Evolutionary conservation across 2,888 invertebrate species (phyloP).

Genomic region (Baccha elongata): DNA sequence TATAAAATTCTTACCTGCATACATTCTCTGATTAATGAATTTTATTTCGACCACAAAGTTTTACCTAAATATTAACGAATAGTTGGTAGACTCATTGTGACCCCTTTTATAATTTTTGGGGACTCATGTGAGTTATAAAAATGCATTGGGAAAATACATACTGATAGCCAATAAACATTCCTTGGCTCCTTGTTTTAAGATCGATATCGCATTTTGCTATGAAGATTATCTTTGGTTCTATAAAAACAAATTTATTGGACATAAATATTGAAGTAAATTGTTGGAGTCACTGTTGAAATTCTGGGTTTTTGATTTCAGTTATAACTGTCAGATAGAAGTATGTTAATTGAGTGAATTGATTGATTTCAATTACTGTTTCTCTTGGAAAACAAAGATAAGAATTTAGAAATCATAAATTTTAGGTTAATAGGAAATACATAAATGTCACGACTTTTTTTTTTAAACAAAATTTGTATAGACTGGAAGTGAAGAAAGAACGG

Average conservation of each 20-base stretch:
- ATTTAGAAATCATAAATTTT: slow-evolving; percentile 20
- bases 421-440: slow-evolving; percentile 23
- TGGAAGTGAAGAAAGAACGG: no score
- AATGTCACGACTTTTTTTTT: slow-evolving; percentile 26
- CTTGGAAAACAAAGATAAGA: slow-evolving; percentile 18
- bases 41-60: slow-evolving; percentile 41
- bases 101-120: slow-evolving; percentile 41
- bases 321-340: slow-evolving; percentile 51
- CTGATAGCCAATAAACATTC: slow-evolving; percentile 34
- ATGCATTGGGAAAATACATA: slow-evolving; percentile 5
- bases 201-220: slow-evolving; percentile 54
- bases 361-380: slow-evolving; percentile 39
- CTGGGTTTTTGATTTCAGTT: slow-evolving; percentile 16
- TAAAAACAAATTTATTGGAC: slow-evolving; percentile 61
- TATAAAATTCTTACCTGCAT: slow-evolving; percentile 6
- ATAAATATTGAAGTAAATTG: slow-evolving; percentile 59
- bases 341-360: slow-evolving; percentile 61
- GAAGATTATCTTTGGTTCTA: slow-evolving; percentile 23
- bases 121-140: slow-evolving; percentile 1
- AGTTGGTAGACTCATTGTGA: slow-evolving; percentile 64
- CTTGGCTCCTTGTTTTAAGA: slow-evolving; percentile 64
- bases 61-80: slow-evolving; percentile 21
- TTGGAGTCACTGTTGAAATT: slow-evolving; percentile 52
- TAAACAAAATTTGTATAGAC: no score
- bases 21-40: slow-evolving; percentile 64